These are phyloP conservation scores for Phlogophora meticulosa DNA, from an alignment of 2,888 invertebrate species.

Conservation along the genomic window DNA sequence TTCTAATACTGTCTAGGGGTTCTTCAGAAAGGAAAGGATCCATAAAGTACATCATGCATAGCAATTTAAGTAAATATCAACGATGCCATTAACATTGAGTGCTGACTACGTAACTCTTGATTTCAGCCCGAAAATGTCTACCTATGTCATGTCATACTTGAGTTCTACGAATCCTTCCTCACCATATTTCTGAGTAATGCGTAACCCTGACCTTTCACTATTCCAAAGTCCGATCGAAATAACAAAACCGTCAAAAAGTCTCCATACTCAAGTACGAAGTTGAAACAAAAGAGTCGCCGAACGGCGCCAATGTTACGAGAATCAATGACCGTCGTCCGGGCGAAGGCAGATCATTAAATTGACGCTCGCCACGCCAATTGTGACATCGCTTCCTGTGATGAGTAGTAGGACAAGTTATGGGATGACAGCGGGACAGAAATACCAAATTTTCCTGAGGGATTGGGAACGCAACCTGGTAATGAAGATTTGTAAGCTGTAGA, in stretches of 20 bases:
- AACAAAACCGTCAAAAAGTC: constrained; percentile 6
- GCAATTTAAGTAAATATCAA: too few relatives aligned
- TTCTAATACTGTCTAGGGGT: too few relatives aligned
- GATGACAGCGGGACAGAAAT: constrained; percentile 50
- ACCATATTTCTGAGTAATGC: background rate
- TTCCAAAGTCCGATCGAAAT: constrained; percentile 16
- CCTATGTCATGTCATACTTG: background rate
- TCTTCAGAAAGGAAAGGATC: too few relatives aligned
- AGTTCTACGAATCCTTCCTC: background rate
- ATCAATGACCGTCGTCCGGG: constrained; percentile 90
- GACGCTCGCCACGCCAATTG: constrained; percentile 88
- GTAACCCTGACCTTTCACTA: background rate
- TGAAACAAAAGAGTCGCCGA: constrained; percentile 78
- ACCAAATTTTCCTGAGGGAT: background rate
- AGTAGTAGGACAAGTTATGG: constrained; percentile 67
- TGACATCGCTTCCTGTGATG: constrained; percentile 86
- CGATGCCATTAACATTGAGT: too few relatives aligned
- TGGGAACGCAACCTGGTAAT: background rate
- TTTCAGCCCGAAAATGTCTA: background rate
- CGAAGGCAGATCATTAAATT: constrained; percentile 85
- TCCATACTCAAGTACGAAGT: constrained; percentile 38
- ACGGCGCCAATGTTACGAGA: constrained; percentile 85
- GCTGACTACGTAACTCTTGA: too few relatives aligned
- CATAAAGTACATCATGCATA: too few relatives aligned
- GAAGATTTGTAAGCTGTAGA: background rate